A percentile compares a stretch with the other conserved stretches of the same genome.
Evolutionary conservation across 2,888 invertebrate species (phyloP).

Genomic region (Rhabditoides inermis): DNA sequence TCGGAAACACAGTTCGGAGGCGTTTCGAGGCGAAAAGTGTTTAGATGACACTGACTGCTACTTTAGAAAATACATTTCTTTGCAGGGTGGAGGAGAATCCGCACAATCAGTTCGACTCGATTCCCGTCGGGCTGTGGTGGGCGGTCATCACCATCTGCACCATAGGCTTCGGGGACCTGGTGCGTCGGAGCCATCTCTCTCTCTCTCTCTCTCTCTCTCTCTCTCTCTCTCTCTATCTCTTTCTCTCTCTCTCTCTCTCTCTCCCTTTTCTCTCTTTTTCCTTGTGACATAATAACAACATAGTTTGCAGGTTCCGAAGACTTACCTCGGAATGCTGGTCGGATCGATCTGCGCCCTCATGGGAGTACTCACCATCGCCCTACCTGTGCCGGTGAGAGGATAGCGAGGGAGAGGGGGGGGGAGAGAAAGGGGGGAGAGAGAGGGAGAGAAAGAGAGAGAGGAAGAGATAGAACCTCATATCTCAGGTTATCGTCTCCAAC

Average conservation of each 20-base stretch:
- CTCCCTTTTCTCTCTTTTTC: too few species aligned
- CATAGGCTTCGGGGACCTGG: slow-evolving; percentile 42
- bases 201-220: too few species aligned
- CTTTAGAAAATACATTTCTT: background rate
- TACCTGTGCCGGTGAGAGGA: slow-evolving; percentile 31
- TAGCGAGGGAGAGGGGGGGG: too few species aligned
- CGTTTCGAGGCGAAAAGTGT: too few species aligned
- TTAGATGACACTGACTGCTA: too few species aligned
- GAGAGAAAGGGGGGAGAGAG: too few species aligned
- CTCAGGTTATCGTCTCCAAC: slow-evolving; percentile 31
- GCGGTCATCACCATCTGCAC: slow-evolving; percentile 51
- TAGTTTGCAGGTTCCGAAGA: slow-evolving; percentile 27
- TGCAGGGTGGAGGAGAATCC: slow-evolving; percentile 37
- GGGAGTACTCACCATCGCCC: slow-evolving; percentile 41
- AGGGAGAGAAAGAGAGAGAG: too few species aligned
- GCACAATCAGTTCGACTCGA: slow-evolving; percentile 52
- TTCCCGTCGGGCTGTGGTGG: slow-evolving; percentile 56
- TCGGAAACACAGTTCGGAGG: too few species aligned
- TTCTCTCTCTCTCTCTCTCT: too few species aligned
- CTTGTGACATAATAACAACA: background rate
- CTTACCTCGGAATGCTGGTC: slow-evolving; percentile 33
- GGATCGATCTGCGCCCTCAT: slow-evolving; percentile 38
- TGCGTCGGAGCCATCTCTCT: too few species aligned
- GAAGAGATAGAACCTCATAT: too few species aligned
- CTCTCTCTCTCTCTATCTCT: too few species aligned